Evolutionary conservation across 2,113 vertebrate species (phyloP).

Genomic region (Rousettus leschenaultii): DNA sequence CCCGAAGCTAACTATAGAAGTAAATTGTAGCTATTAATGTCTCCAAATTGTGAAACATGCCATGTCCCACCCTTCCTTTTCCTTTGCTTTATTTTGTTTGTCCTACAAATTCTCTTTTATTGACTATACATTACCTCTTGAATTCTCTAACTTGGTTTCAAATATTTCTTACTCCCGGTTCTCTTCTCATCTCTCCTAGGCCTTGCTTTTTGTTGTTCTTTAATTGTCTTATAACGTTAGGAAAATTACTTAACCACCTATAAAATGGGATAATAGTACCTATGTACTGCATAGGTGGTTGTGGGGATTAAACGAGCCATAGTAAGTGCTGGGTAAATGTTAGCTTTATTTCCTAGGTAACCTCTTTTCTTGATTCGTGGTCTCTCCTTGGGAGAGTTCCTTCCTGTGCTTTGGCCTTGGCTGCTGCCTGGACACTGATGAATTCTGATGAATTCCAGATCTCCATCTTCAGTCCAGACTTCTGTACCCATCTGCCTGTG

Average conservation of each 20-base stretch:
- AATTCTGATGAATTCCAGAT: background rate
- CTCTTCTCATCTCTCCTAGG: background rate
- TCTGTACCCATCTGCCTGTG: background rate
- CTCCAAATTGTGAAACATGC: slow-evolving; percentile 30
- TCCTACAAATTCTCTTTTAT: background rate
- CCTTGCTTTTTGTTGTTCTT: background rate
- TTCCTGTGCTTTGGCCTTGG: background rate
- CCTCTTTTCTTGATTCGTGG: background rate
- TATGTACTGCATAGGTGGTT: background rate
- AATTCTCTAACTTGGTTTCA: background rate
- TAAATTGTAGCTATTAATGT: background rate
- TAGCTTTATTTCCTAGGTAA: background rate
- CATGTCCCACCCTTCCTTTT: background rate
- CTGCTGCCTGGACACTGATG: background rate
- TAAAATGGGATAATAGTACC: background rate
- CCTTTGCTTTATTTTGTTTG: background rate
- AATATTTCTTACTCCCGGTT: background rate
- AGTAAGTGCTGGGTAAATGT: background rate
- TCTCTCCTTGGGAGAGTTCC: background rate
- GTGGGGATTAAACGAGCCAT: background rate
- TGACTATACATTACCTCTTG: background rate
- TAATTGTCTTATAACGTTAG: background rate
- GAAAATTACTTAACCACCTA: background rate
- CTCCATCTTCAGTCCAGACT: background rate
- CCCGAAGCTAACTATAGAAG: background rate